Percentiles rank a stretch among this genome's conserved stretches.
phyloP scores from a whole-genome alignment of 2,888 invertebrate species.

The Amphipoea lucens region DNA sequence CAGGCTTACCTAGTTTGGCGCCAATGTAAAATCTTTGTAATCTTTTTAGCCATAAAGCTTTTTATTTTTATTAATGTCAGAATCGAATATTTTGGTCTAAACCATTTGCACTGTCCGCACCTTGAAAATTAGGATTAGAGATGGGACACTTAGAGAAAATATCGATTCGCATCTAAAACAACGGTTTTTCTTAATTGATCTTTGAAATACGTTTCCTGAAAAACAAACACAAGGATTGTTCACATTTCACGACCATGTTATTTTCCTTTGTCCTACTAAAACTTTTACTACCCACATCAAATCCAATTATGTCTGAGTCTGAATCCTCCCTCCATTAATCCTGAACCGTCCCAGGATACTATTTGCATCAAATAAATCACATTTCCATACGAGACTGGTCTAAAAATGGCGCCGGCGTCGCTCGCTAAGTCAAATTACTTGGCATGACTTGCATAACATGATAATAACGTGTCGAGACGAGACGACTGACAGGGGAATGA shows the following conservation, averaged over 20 bases:
- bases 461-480: constrained; percentile 44
- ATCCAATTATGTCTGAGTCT: constrained; percentile 9
- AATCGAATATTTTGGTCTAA: no score
- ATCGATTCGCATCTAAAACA: not conserved
- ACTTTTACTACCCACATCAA: constrained; percentile 23
- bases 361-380: constrained; percentile 56
- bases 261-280: constrained; percentile 12
- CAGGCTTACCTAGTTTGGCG: not conserved
- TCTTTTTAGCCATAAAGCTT: no score
- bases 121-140: not conserved
- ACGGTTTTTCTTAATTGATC: not conserved
- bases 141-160: not conserved
- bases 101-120: not conserved
- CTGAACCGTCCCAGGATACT: constrained; percentile 35
- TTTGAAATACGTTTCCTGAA: not conserved
- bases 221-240: not conserved
- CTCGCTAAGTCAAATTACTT: constrained; percentile 47
- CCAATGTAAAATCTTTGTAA: no score
- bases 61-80: no score
- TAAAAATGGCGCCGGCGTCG: constrained; percentile 52
- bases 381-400: constrained; percentile 51
- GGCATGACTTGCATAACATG: constrained; percentile 47
- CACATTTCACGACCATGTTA: constrained; percentile 26
- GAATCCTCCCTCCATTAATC: constrained; percentile 18
- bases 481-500: constrained; percentile 22